Evolutionary conservation across 2,113 vertebrate genomes (phyloP).

Genomic region (Tringa solitaria): DNA sequence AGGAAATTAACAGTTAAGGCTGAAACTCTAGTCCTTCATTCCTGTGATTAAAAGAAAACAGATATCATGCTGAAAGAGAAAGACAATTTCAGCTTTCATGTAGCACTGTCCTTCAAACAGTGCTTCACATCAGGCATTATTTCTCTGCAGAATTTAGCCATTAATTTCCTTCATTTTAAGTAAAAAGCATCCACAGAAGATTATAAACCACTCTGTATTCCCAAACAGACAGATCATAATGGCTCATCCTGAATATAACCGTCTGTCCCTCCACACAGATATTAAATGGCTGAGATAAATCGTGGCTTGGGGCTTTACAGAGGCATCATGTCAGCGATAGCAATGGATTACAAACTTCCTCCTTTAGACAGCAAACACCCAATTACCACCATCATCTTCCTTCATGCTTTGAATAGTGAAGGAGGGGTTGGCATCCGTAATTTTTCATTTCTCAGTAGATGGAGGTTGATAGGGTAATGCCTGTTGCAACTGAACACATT

Average conservation of each 20-base stretch:
- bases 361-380: slow-evolving; percentile 42
- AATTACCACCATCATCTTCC: slow-evolving; percentile 46
- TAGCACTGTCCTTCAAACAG: neutral
- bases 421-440: neutral
- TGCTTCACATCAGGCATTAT: neutral
- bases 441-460: slow-evolving; percentile 34
- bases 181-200: slow-evolving; percentile 14
- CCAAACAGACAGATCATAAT: slow-evolving; percentile 41
- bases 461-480: neutral
- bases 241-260: slow-evolving; percentile 36
- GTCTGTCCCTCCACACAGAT: slow-evolving; percentile 17
- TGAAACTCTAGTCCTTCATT: slow-evolving; percentile 44
- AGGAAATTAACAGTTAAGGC: slow-evolving; percentile 61
- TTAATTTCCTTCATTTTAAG: slow-evolving; percentile 44
- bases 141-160: slow-evolving; percentile 29
- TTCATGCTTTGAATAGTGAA: neutral
- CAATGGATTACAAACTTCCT: slow-evolving; percentile 51
- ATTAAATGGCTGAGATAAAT: slow-evolving; percentile 58
- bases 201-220: slow-evolving; percentile 17
- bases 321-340: neutral
- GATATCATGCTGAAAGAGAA: slow-evolving; percentile 46
- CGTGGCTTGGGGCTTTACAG: neutral
- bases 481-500: neutral
- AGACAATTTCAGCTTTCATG: slow-evolving; percentile 35
- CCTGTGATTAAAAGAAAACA: slow-evolving; percentile 64